A percentile compares a stretch with the other conserved stretches of the same genome.
phyloP scores from a whole-genome alignment of 2,113 vertebrate species.

The Hylia prasina region DNA sequence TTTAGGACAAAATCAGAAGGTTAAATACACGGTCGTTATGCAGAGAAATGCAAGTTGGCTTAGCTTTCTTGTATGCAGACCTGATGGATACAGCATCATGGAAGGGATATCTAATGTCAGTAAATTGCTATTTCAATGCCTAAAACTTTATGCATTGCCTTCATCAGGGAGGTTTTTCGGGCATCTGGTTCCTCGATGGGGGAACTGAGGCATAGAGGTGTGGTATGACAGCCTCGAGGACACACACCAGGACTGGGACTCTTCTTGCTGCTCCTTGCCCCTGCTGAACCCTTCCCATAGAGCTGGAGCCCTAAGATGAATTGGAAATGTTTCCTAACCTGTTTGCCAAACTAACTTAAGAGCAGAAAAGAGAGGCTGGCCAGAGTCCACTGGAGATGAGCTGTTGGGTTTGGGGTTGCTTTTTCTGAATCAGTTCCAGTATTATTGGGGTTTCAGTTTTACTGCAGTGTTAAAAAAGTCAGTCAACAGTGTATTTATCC shows the following conservation, averaged over 20 bases:
- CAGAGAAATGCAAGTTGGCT: background rate
- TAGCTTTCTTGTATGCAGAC: background rate
- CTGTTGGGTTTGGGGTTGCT: background rate
- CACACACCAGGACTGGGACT: background rate
- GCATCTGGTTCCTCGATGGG: background rate
- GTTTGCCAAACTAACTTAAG: background rate
- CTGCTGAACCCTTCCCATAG: background rate
- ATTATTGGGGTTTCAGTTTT: background rate
- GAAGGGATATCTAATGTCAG: background rate
- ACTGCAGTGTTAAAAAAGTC: background rate
- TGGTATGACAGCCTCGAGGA: rapidly evolving
- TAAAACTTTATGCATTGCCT: background rate
- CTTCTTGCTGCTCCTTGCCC: background rate
- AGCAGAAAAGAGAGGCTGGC: background rate
- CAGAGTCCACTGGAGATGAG: background rate
- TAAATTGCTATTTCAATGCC: background rate
- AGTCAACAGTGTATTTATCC: background rate
- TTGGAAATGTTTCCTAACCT: background rate
- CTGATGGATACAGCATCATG: background rate
- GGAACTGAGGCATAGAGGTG: background rate
- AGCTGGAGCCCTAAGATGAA: background rate
- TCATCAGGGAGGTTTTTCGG: background rate
- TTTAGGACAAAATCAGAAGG: background rate
- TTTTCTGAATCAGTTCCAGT: background rate
- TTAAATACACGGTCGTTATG: background rate